Evolutionary conservation across 2,888 invertebrate genomes (phyloP).

Genomic region (Onchidella celtica): DNA sequence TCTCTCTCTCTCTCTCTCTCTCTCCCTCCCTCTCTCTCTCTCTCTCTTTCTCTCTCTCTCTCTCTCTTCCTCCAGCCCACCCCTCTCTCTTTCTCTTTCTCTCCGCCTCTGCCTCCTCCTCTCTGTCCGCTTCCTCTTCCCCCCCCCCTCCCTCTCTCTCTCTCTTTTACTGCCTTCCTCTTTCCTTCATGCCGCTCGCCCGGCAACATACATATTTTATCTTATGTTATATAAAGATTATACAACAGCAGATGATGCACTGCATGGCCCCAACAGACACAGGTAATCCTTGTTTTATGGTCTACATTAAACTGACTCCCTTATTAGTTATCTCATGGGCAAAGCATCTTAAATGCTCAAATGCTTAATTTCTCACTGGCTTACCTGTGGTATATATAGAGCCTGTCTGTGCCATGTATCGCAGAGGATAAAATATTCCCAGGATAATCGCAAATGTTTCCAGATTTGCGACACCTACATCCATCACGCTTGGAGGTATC

Average conservation of each 20-base stretch:
- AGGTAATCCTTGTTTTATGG: too few species aligned
- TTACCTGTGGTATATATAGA: constrained; percentile 55
- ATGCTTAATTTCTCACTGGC: too few species aligned
- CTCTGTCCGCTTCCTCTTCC: neutral
- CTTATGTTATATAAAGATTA: too few species aligned
- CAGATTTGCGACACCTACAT: constrained; percentile 17
- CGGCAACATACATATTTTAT: too few species aligned
- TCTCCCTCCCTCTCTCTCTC: neutral
- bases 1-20: neutral
- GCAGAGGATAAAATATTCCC: constrained; percentile 50
- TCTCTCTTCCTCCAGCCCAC: neutral
- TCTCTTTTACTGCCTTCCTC: neutral
- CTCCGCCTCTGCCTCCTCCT: neutral
- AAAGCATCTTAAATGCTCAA: too few species aligned
- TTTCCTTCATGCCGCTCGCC: too few species aligned
- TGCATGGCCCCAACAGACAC: too few species aligned
- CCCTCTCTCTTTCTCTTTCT: neutral
- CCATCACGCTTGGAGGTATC: constrained; percentile 43
- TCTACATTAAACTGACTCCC: too few species aligned
- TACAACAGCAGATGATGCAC: too few species aligned
- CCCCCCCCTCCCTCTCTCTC: neutral
- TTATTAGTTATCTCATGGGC: too few species aligned
- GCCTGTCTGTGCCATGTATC: constrained; percentile 56
- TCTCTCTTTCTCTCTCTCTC: neutral
- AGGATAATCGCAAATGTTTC: constrained; percentile 37